Conservation (phyloP, 2,113 vertebrate species). For the Mugil cephalus region DNA sequence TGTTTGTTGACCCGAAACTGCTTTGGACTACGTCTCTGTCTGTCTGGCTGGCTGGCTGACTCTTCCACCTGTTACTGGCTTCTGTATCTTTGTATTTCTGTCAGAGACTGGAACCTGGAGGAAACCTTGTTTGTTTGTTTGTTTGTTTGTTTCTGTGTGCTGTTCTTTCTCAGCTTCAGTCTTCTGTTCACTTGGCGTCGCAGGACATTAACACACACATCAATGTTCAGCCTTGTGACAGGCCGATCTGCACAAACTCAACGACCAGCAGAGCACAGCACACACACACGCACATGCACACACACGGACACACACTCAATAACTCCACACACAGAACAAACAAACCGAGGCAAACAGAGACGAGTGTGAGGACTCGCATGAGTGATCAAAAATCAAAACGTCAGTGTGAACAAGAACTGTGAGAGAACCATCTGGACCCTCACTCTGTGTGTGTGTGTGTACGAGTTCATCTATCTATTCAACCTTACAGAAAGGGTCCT, state of each 20-base stretch:
- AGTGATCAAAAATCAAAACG: conserved; percentile 25
- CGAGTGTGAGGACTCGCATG: not conserved
- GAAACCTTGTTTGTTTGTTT: too few species aligned
- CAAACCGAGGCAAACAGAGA: conserved; percentile 20
- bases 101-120: too few species aligned
- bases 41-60: not conserved
- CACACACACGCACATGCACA: not conserved
- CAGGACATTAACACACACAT: too few species aligned
- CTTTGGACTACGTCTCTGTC: not conserved
- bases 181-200: too few species aligned
- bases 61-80: too few species aligned
- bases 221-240: too few species aligned
- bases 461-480: too few species aligned
- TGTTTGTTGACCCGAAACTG: not conserved
- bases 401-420: conserved; percentile 10
- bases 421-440: conserved; percentile 39
- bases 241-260: too few species aligned
- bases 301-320: not conserved
- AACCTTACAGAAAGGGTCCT: not conserved
- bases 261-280: not conserved
- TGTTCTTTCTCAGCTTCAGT: too few species aligned
- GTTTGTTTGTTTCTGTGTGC: not conserved
- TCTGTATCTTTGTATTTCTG: too few species aligned
- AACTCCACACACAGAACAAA: not conserved
- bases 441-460: not conserved